Percentiles rank a stretch among this genome's conserved stretches.
Evolutionary conservation across 2,797 vertebrate genomes (phyloP).

Genomic region (Danio choprae): DNA sequence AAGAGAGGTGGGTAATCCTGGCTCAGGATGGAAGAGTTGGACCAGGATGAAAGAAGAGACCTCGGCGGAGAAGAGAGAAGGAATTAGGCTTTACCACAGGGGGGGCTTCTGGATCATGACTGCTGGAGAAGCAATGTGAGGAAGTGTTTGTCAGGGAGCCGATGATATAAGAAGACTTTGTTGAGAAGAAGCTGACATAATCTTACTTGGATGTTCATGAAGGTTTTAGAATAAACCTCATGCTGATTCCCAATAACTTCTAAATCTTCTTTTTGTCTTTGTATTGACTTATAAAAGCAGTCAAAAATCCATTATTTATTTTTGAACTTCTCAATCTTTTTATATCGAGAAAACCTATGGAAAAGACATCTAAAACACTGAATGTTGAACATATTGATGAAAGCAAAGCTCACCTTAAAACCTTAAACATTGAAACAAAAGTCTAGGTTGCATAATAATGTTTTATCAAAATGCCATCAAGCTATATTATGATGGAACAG

Average conservation of each 20-base stretch:
- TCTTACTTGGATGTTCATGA: conserved; percentile 29
- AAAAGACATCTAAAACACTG: background rate
- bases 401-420: background rate
- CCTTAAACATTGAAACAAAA: background rate
- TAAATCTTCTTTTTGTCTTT: background rate
- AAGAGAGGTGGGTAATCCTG: conserved; percentile 49
- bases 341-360: background rate
- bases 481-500: no score
- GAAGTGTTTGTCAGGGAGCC: conserved; percentile 13
- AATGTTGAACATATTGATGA: background rate
- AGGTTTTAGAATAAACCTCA: conserved; percentile 4
- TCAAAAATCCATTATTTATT: background rate
- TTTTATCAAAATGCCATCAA: background rate
- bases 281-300: background rate
- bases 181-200: conserved; percentile 33
- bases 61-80: conserved; percentile 30
- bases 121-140: conserved; percentile 26
- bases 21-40: conserved; percentile 30
- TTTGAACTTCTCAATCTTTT: background rate
- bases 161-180: conserved; percentile 14
- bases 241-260: conserved; percentile 16
- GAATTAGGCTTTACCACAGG: conserved; percentile 41
- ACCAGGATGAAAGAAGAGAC: conserved; percentile 46
- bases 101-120: conserved; percentile 26
- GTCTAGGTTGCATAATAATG: background rate